Evolutionary conservation across 2,888 invertebrate genomes (phyloP), one percentile per base, ranked within the genome.

Genomic region (Eristalis tenax): DNA sequence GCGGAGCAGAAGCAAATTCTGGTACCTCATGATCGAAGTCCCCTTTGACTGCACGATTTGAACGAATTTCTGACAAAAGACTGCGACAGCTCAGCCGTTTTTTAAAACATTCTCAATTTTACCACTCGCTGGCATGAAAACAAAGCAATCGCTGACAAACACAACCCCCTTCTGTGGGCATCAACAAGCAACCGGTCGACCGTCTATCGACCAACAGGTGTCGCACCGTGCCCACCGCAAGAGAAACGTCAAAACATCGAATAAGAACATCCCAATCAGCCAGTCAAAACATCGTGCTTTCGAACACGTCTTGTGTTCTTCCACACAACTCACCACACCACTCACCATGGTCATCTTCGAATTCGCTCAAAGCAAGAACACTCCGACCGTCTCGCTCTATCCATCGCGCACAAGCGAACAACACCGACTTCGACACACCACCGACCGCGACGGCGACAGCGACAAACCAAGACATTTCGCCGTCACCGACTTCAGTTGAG

Each of bases 401-500:
- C 50, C 50, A 18, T 18, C 18, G 18, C 10, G 50, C 18, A 18
- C 18, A n/a, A 50, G 50, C 50, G 18, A 50, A 50, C 43, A 50
- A 70, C 28, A 63, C 40, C 65, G 38, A 50, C 50, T 6, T 10
- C 56, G 18, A 22, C 56, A 56, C 66, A 76, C 65, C 65, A 68
- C 59, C 59, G 68, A 63, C 50, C 18, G n/a, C 8, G 50, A 18
- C 50, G 18, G 38, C 50, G 18, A n/a, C 50, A 50, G 8, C 50
- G 50, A 50, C 50, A n/a, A 40, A 40, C 38, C 28, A 74, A 59
- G 22, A 70, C 66, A 66, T 69, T 76, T 78, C 71, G 78, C 82
- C 78, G 63, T 71, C 69, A 78, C 38, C 70, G 78, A 50, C 38
- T 70, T 86, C 65, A 86, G 86, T 86, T 83, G 86, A 86, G 83